These are phyloP conservation scores for Saccostrea glomerata DNA, from an alignment of 1,140 invertebrate species.

Conservation along the genomic window DNA sequence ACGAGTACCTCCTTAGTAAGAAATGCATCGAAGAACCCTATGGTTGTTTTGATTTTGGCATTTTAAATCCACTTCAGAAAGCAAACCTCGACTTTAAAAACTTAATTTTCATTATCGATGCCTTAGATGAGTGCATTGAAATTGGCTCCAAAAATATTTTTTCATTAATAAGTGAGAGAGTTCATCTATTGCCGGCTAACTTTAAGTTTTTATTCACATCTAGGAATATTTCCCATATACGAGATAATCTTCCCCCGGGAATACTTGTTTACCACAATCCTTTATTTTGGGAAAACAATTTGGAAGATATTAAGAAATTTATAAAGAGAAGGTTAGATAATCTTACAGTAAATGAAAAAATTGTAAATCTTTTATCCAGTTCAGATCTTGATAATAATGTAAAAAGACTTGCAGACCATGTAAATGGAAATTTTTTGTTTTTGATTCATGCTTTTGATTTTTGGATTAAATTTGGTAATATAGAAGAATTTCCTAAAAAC, in stretches of 20 bases:
- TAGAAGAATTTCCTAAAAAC: neutral
- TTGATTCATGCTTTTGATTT: neutral
- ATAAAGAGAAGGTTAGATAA: neutral
- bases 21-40: slow-evolving; percentile 38
- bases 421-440: neutral
- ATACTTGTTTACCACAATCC: neutral
- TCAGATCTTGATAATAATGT: neutral
- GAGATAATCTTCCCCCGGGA: neutral
- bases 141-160: neutral
- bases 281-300: neutral
- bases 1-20: neutral
- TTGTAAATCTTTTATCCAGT: neutral
- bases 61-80: neutral
- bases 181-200: neutral
- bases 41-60: slow-evolving; percentile 27
- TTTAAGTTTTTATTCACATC: neutral
- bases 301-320: neutral
- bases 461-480: neutral
- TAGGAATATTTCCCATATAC: neutral
- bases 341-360: neutral
- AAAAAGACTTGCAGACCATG: slow-evolving; percentile 2
- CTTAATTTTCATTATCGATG: neutral
- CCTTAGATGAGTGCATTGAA: neutral
- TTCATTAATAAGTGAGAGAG: neutral
- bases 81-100: neutral